These are phyloP conservation scores for Odobenus rosmarus DNA, from an alignment of 2,113 vertebrate genomes.

Conservation along the genomic window DNA sequence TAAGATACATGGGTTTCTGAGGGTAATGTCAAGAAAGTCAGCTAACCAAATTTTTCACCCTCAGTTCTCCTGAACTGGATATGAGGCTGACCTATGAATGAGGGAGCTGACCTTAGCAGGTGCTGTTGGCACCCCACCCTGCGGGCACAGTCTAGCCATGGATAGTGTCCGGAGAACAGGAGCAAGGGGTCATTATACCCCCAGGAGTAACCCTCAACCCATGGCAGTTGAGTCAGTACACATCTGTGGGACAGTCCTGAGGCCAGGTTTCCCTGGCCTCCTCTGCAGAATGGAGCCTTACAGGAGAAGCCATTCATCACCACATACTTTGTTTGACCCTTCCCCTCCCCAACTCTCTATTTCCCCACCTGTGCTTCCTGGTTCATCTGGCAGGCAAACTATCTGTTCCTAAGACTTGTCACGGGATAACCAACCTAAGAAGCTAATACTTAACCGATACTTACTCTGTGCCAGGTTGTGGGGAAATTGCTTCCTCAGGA, in stretches of 20 bases:
- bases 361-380: background rate
- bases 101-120: background rate
- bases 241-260: background rate
- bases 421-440: background rate
- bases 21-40: background rate
- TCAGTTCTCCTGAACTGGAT: background rate
- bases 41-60: background rate
- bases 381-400: too few relatives aligned
- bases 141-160: fast-evolving
- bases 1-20: background rate
- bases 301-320: background rate
- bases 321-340: too few relatives aligned
- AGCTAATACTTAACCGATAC: too few relatives aligned
- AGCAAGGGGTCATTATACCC: too few relatives aligned
- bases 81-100: background rate
- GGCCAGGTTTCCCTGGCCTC: too few relatives aligned
- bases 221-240: background rate
- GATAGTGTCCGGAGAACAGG: too few relatives aligned
- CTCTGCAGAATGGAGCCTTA: background rate
- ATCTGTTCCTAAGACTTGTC: background rate
- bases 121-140: background rate
- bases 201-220: background rate
- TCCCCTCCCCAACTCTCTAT: background rate
- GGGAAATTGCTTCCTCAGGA: background rate
- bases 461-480: background rate